Conservation (phyloP, 1,140 invertebrate genomes). For the Vollenhovia emeryi region DNA sequence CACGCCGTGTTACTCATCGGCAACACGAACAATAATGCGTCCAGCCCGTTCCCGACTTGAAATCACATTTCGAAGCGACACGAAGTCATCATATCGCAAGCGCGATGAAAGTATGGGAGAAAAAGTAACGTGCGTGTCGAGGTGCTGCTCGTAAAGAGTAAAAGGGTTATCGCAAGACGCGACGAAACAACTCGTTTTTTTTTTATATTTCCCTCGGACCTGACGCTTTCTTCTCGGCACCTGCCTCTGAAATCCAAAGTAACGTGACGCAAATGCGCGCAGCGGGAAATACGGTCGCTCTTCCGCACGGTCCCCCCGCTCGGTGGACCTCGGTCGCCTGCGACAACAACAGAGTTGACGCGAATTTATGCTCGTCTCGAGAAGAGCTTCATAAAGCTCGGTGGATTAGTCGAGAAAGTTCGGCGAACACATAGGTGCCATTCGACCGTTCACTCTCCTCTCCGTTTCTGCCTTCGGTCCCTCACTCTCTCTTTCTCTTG, state of each 20-base stretch:
- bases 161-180: background rate
- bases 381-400: conserved; percentile 52
- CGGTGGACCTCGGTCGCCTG: conserved; percentile 5
- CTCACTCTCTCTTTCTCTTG: background rate
- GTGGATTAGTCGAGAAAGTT: conserved; percentile 50
- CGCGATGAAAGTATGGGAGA: background rate
- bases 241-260: conserved; percentile 20
- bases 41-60: background rate
- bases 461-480: background rate
- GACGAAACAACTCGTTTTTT: no score
- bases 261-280: conserved; percentile 41
- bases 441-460: conserved; percentile 38
- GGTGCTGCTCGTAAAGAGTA: background rate
- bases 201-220: background rate
- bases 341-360: conserved; percentile 24
- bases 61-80: background rate
- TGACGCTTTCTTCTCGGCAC: background rate
- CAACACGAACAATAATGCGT: background rate
- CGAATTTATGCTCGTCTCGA: conserved; percentile 45
- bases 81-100: background rate
- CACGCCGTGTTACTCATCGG: background rate
- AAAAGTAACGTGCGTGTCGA: background rate
- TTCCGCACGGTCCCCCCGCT: background rate
- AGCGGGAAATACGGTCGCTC: conserved; percentile 31
- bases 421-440: conserved; percentile 38